Evolutionary conservation across 2,888 invertebrate genomes (phyloP).

Genomic region (Lepidocyrtoides sp.): DNA sequence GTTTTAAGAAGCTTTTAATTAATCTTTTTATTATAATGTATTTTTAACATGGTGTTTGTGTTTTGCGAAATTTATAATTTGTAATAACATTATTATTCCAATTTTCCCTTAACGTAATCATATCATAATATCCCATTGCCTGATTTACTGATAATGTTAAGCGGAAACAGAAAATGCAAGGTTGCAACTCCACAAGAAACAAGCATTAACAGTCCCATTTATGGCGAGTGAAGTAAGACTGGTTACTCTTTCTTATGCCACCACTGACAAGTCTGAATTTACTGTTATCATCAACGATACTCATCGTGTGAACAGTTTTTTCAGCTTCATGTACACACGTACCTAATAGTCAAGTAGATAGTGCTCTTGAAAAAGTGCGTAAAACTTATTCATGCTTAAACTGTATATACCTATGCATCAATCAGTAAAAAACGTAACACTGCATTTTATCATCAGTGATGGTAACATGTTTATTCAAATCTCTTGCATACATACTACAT

Average conservation of each 20-base stretch:
- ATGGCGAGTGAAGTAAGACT: too few relatives aligned
- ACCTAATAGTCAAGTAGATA: neutral
- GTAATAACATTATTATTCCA: too few relatives aligned
- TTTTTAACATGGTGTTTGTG: too few relatives aligned
- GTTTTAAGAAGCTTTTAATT: too few relatives aligned
- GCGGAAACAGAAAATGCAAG: neutral
- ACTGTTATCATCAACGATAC: neutral
- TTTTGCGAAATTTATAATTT: too few relatives aligned
- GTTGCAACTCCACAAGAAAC: too few relatives aligned
- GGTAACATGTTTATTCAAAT: too few relatives aligned
- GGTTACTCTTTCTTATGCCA: neutral
- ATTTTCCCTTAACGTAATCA: too few relatives aligned
- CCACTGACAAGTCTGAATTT: neutral
- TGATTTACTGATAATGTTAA: neutral
- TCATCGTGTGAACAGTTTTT: neutral
- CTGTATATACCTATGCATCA: neutral
- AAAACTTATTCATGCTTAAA: slow-evolving; percentile 47
- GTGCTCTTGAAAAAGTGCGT: slow-evolving; percentile 69
- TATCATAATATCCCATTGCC: neutral
- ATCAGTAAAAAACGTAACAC: too few relatives aligned
- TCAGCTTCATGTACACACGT: neutral
- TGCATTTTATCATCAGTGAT: neutral
- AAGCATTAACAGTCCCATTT: too few relatives aligned
- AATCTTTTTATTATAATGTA: too few relatives aligned
- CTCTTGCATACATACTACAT: too few relatives aligned